phyloP scores from a whole-genome alignment of 1,140 invertebrate genomes.

The Drosophila funebris region DNA sequence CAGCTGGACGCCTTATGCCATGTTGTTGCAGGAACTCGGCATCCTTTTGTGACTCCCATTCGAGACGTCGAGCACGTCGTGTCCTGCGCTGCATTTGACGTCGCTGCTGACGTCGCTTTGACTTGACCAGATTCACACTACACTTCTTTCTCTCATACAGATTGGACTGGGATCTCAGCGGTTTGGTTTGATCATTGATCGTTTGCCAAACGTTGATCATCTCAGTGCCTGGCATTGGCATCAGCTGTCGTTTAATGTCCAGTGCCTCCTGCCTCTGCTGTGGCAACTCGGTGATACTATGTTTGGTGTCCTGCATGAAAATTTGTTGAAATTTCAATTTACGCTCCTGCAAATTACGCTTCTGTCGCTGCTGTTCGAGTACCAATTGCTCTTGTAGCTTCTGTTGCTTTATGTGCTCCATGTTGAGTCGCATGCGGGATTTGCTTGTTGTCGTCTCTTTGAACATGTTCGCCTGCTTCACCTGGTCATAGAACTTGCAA shows the following conservation, averaged over 20 bases:
- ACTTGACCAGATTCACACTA: conserved; percentile 8
- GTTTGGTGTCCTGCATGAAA: not conserved
- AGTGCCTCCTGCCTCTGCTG: conserved; percentile 12
- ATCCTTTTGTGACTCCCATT: conserved; percentile 41
- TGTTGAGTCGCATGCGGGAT: conserved; percentile 29
- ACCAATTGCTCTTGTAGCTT: conserved; percentile 1
- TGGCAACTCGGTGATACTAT: not conserved
- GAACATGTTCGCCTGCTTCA: conserved; percentile 87
- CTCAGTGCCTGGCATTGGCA: not conserved
- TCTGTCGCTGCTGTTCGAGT: not conserved
- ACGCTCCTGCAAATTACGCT: not conserved
- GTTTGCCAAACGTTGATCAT: not conserved
- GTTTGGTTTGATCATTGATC: not conserved
- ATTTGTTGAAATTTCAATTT: not conserved
- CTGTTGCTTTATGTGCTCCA: conserved; percentile 26
- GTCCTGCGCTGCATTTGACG: not conserved
- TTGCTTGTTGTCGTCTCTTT: conserved; percentile 88
- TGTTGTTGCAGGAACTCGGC: conserved; percentile 47
- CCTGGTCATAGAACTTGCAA: conserved; percentile 86
- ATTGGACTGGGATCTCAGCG: not conserved
- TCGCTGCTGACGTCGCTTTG: conserved; percentile 15
- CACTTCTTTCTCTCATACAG: not conserved
- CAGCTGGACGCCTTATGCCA: not conserved
- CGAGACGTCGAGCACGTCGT: conserved; percentile 46
- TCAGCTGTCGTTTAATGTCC: conserved; percentile 39